These are phyloP conservation scores for Indri indri DNA, from an alignment of 2,113 vertebrate genomes.

Conservation along the genomic window DNA sequence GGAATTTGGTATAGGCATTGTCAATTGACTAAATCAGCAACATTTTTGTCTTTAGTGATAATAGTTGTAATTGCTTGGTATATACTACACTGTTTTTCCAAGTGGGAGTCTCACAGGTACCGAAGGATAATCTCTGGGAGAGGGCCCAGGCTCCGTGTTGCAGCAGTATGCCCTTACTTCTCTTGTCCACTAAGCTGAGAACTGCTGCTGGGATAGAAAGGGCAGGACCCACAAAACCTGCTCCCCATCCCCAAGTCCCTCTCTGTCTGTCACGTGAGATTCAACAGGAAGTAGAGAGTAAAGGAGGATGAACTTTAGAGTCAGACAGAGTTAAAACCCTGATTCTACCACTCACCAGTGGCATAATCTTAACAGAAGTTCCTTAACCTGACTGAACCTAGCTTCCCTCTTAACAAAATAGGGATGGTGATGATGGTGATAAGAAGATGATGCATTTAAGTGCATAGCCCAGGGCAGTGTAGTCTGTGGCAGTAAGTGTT, in stretches of 20 bases:
- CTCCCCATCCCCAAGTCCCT: neutral
- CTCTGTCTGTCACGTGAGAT: neutral
- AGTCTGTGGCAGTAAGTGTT: neutral
- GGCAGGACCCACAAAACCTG: neutral
- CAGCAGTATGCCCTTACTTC: neutral
- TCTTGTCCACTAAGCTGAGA: neutral
- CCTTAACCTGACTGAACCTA: neutral
- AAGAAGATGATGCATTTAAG: neutral
- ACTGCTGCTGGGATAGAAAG: neutral
- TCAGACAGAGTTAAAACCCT: neutral
- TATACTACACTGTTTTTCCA: neutral
- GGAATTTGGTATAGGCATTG: neutral
- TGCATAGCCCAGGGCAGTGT: neutral
- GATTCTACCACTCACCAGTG: neutral
- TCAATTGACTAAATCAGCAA: neutral
- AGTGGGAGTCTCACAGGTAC: neutral
- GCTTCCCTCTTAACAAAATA: neutral
- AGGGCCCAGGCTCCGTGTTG: neutral
- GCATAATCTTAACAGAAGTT: neutral
- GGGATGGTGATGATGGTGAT: neutral
- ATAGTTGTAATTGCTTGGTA: neutral
- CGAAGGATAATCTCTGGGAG: neutral
- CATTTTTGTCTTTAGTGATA: neutral
- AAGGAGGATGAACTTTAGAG: neutral
- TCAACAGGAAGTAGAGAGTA: neutral